Evolutionary conservation across 35 echinoderm and acorn worm genomes (phyloP).

Genomic region (Amphiura filiformis): DNA sequence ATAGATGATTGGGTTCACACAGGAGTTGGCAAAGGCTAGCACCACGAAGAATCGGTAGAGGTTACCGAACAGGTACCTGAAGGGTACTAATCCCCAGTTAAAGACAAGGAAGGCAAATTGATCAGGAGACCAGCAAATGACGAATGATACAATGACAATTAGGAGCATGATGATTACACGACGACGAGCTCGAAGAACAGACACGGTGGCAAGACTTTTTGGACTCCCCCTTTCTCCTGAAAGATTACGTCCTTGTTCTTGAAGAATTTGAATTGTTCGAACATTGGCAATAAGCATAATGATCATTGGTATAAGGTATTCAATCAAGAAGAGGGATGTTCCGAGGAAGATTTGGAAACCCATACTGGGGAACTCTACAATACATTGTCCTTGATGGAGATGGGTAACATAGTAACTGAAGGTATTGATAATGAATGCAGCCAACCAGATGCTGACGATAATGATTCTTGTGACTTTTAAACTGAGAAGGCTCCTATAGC

Average conservation of each 20-base stretch:
- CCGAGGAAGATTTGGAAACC: background rate
- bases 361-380: background rate
- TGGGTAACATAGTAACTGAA: background rate
- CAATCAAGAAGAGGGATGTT: slow-evolving; percentile 13
- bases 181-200: background rate
- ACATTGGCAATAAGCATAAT: slow-evolving; percentile 48
- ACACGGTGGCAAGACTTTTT: background rate
- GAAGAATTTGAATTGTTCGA: background rate
- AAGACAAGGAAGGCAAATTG: too few relatives aligned
- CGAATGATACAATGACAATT: slow-evolving; percentile 47
- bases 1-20: too few relatives aligned
- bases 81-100: background rate
- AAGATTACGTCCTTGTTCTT: background rate
- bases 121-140: too few relatives aligned
- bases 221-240: background rate
- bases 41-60: background rate
- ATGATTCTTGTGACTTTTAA: background rate
- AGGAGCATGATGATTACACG: slow-evolving; percentile 52
- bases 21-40: background rate
- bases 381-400: background rate
- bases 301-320: slow-evolving; percentile 35
- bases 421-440: background rate
- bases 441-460: background rate
- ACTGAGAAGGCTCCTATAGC: background rate
- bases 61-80: background rate